phyloP scores from a whole-genome alignment of 2,888 invertebrate genomes.

The Embidobia sp. region DNA sequence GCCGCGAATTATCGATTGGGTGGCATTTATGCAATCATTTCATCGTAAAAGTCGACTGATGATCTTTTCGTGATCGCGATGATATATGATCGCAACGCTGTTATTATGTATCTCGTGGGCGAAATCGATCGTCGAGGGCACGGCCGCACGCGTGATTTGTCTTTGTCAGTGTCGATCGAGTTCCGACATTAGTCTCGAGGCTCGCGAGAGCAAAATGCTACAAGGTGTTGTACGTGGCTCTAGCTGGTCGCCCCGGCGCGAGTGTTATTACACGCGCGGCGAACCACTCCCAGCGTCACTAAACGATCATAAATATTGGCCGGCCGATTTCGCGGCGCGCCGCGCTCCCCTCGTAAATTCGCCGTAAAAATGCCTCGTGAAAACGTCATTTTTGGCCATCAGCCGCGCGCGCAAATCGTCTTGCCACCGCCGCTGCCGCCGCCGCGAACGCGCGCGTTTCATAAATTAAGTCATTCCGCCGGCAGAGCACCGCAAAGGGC shows the following conservation, averaged over 20 bases:
- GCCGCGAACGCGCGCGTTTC: conserved; percentile 30
- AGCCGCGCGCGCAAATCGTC: conserved; percentile 21
- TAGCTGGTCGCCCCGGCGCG: conserved; percentile 47
- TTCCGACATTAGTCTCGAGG: conserved; percentile 67
- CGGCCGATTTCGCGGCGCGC: conserved; percentile 40
- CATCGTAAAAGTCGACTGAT: conserved; percentile 63
- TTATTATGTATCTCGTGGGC: conserved; percentile 60
- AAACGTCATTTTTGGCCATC: conserved; percentile 67
- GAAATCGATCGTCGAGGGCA: conserved; percentile 61
- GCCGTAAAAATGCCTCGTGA: conserved; percentile 66
- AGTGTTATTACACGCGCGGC: conserved; percentile 69
- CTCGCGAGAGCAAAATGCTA: conserved; percentile 48
- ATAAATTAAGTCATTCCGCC: conserved; percentile 48
- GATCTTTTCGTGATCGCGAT: conserved; percentile 64
- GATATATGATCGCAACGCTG: conserved; percentile 52
- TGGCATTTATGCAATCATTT: conserved; percentile 62
- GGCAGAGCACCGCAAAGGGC: conserved; percentile 38
- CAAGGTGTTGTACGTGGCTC: conserved; percentile 55
- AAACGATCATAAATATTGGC: conserved; percentile 75
- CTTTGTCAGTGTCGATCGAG: conserved; percentile 63
- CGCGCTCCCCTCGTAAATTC: conserved; percentile 67
- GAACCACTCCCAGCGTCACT: conserved; percentile 74
- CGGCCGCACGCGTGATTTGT: conserved; percentile 53
- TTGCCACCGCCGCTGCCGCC: no score
- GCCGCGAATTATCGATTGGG: conserved; percentile 54